Percentiles rank a stretch among this genome's conserved stretches.
These are phyloP conservation scores for Archaeoteleia sp. DNA, from an alignment of 2,888 invertebrate species.

Conservation along the genomic window DNA sequence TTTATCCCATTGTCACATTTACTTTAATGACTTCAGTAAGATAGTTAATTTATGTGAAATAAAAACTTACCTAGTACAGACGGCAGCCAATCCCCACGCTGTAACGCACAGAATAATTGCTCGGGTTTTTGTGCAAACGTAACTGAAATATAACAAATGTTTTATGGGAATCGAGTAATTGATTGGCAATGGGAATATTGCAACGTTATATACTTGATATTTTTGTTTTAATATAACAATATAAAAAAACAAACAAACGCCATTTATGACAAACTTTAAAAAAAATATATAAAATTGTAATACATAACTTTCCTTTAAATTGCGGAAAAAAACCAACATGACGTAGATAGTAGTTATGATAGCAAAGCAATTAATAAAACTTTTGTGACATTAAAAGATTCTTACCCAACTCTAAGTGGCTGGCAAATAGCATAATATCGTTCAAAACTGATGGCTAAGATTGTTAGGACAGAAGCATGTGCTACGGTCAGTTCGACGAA, in stretches of 20 bases:
- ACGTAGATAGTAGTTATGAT: slow-evolving; percentile 9
- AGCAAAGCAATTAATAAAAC: not conserved
- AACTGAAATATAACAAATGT: slow-evolving; percentile 70
- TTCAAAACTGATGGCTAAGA: slow-evolving; percentile 95
- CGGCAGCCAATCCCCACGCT: slow-evolving; percentile 89
- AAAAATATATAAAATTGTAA: too few species aligned
- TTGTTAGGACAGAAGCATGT: slow-evolving; percentile 93
- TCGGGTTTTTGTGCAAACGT: slow-evolving; percentile 90
- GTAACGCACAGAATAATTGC: slow-evolving; percentile 88
- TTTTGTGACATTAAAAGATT: slow-evolving; percentile 5
- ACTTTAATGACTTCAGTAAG: too few species aligned
- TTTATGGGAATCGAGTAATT: too few species aligned
- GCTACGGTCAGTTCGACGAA: slow-evolving; percentile 94
- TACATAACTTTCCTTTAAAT: too few species aligned
- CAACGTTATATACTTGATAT: too few species aligned
- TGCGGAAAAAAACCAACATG: not conserved
- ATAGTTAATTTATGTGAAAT: too few species aligned
- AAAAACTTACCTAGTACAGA: slow-evolving; percentile 85
- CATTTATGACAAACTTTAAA: too few species aligned
- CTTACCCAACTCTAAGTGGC: slow-evolving; percentile 86
- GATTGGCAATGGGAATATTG: too few species aligned
- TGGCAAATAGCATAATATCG: slow-evolving; percentile 94
- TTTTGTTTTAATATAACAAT: too few species aligned
- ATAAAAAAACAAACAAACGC: too few species aligned
- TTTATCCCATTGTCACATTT: too few species aligned